Conservation (phyloP, 2,797 vertebrate species). For the Siniperca scherzeri region DNA sequence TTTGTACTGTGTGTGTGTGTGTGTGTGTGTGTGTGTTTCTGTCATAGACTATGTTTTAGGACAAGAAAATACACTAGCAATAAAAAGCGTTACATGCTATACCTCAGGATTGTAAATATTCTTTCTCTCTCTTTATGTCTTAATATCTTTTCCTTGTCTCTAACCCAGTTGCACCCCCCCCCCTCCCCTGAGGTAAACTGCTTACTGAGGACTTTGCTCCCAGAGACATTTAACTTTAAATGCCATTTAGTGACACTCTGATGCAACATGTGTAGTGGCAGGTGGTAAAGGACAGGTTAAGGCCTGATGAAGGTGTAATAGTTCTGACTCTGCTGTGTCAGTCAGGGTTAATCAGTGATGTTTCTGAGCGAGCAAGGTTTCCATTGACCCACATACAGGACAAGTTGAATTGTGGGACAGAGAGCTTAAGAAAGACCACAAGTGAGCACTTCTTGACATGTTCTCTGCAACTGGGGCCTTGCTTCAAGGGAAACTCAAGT, state of each 20-base stretch:
- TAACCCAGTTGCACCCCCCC: background rate
- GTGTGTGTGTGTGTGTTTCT: background rate
- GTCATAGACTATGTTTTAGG: background rate
- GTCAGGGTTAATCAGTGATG: conserved; percentile 65
- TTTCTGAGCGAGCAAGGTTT: conserved; percentile 23
- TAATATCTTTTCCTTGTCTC: background rate
- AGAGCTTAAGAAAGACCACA: background rate
- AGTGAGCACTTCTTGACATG: background rate
- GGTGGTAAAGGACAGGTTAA: conserved; percentile 38
- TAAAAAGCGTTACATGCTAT: background rate
- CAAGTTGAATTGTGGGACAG: background rate
- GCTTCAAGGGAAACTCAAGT: background rate
- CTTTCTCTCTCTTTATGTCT: background rate
- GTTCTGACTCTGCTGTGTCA: conserved; percentile 39
- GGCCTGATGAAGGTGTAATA: conserved; percentile 38
- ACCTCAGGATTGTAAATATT: conserved; percentile 1
- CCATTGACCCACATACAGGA: conserved; percentile 47
- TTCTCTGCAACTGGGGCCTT: background rate
- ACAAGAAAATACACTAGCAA: background rate
- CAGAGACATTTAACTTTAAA: conserved; percentile 48
- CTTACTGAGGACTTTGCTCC: conserved; percentile 37
- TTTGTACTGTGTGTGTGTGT: background rate
- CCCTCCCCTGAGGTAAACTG: background rate
- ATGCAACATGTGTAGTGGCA: conserved; percentile 35
- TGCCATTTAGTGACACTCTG: conserved; percentile 45